Base-by-base conservation (phyloP, 2,888 invertebrate species). In the Cloeon dipterum region DNA sequence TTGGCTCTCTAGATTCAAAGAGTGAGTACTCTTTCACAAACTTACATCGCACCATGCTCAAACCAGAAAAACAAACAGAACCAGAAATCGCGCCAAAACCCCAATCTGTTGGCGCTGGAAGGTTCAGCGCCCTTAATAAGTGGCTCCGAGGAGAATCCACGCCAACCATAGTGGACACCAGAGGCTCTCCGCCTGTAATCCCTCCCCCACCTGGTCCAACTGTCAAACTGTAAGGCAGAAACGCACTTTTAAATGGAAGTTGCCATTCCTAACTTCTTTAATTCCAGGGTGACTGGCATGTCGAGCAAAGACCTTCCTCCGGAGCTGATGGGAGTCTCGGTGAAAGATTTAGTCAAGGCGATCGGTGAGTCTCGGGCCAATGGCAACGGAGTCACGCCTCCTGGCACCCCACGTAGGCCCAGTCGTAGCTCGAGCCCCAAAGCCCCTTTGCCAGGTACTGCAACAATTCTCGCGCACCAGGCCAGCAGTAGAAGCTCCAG, bases 301-400 rank as follows among this genome's bases (percentile, higher is more conserved):
- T 8, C 21, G n/a, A 4, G 5, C 18, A 33, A 34, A 18, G 38
- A 38, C 19, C 25, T 50, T 52, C 65, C 52, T 2, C 56, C 61
- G 2, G 70, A 70, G 48, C 57, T 69, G 39, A 62, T 63, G 14
- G 70, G 70, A 1, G 67, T 71, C 2, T 74, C 74, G 0, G 76
- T 77, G 11, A 70, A 74, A 42, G 77, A 77, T 44, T 54, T 77
- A 37, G 75, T 77, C 3, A 71, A 74, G 47, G 73, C 69, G 1
- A 69, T 78, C 50, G 74, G 74, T 1, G 77, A 77, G 51, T 69
- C 70, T 40, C 62, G 74, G 34, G 71, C 72, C n/a, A 82, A 81
- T 57, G 81, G 78, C 3, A 81, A 79, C 52, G 73, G 73, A 21
- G 65, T 68, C 2, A 76, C 75, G 1, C 74, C 74, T 5, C 72